Conservation (phyloP, 2,113 vertebrate genomes). For the Hemibagrus wyckioides region DNA sequence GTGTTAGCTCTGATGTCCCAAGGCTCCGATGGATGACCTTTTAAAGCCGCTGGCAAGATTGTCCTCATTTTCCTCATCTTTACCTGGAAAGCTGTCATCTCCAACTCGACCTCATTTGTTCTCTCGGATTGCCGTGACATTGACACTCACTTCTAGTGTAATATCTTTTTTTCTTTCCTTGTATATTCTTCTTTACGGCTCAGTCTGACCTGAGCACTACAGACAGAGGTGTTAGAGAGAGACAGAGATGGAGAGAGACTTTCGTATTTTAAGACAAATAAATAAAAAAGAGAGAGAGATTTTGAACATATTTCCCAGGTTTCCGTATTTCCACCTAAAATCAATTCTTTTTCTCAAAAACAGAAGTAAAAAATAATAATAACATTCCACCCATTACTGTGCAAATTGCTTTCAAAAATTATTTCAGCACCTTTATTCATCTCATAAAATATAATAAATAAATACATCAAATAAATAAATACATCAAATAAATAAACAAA, state of each 20-base stretch:
- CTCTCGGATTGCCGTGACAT: slow-evolving; percentile 20
- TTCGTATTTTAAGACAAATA: too few species aligned
- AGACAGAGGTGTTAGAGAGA: background rate
- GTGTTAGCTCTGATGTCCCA: slow-evolving; percentile 13
- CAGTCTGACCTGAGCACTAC: background rate
- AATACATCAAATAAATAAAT: too few species aligned
- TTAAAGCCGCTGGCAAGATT: slow-evolving; percentile 33
- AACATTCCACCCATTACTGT: too few species aligned
- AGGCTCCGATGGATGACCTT: slow-evolving; percentile 45
- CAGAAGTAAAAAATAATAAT: too few species aligned
- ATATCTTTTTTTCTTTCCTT: background rate
- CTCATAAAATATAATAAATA: too few species aligned
- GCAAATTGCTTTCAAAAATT: too few species aligned
- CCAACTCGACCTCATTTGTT: slow-evolving; percentile 47
- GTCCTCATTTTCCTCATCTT: slow-evolving; percentile 41
- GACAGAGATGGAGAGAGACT: background rate
- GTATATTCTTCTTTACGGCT: background rate
- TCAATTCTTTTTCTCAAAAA: too few species aligned
- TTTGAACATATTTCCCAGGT: too few species aligned
- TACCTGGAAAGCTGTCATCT: slow-evolving; percentile 28
- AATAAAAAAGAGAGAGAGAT: too few species aligned
- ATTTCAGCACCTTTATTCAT: too few species aligned
- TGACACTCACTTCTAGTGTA: slow-evolving; percentile 17
- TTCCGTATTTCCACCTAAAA: too few species aligned
- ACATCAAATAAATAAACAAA: too few species aligned